These are phyloP conservation scores for Nylanderia fulva DNA, from an alignment of 1,140 invertebrate genomes.

Conservation along the genomic window DNA sequence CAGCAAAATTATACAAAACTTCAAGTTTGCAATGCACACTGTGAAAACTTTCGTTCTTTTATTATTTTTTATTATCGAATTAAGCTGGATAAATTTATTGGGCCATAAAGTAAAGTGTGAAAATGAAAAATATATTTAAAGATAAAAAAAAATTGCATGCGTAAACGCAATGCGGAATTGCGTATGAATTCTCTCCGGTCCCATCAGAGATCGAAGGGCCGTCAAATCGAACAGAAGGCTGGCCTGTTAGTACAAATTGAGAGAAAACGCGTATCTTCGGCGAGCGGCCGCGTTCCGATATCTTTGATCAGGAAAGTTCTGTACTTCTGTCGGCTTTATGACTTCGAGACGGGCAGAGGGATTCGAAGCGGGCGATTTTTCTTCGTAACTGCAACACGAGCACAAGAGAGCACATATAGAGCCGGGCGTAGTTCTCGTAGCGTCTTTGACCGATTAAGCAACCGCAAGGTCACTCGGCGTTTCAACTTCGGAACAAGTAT, in stretches of 20 bases:
- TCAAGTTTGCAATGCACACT: no score
- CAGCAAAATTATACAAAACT: background rate
- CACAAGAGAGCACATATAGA: slow-evolving; percentile 33
- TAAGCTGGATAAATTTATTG: no score
- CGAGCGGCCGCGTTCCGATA: slow-evolving; percentile 31
- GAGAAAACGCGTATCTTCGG: slow-evolving; percentile 50
- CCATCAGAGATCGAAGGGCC: background rate
- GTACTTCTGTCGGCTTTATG: slow-evolving; percentile 56
- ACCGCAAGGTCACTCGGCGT: slow-evolving; percentile 51
- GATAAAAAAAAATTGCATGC: no score
- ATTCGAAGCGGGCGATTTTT: slow-evolving; percentile 48
- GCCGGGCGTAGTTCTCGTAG: slow-evolving; percentile 30
- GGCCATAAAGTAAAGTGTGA: no score
- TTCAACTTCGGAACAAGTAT: slow-evolving; percentile 61
- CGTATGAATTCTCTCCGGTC: background rate
- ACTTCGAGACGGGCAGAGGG: slow-evolving; percentile 52
- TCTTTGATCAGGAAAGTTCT: slow-evolving; percentile 58
- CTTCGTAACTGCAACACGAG: slow-evolving; percentile 55
- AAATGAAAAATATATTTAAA: background rate
- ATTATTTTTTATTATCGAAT: no score
- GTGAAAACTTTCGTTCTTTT: no score
- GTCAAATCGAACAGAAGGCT: slow-evolving; percentile 37
- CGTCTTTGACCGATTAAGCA: slow-evolving; percentile 61
- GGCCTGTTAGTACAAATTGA: slow-evolving; percentile 57
- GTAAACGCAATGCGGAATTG: background rate